Percentiles rank a stretch among this genome's conserved stretches.
These are phyloP conservation scores for Thaumetopoea pityocampa DNA, from an alignment of 1,140 invertebrate genomes.

Conservation along the genomic window DNA sequence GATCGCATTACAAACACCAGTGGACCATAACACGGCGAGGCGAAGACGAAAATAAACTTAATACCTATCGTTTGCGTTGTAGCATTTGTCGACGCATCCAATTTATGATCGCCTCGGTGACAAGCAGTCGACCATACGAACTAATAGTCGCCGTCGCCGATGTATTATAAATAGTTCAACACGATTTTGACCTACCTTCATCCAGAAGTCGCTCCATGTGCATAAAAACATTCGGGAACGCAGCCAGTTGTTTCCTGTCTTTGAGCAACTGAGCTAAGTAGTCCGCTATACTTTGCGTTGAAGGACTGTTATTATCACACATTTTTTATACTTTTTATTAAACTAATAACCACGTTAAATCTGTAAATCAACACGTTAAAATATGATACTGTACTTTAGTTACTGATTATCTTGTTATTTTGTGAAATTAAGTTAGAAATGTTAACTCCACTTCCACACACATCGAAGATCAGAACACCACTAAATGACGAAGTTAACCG, in stretches of 20 bases:
- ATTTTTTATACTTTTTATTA: constrained; percentile 77
- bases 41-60: constrained; percentile 75
- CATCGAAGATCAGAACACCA: constrained; percentile 73
- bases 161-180: constrained; percentile 33
- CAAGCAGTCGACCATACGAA: constrained; percentile 34
- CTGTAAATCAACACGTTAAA: constrained; percentile 58
- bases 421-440: constrained; percentile 74
- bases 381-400: constrained; percentile 67
- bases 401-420: constrained; percentile 68
- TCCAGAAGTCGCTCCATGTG: constrained; percentile 99
- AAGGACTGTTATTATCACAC: constrained; percentile 85
- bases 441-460: constrained; percentile 75
- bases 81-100: constrained; percentile 65
- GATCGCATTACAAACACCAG: constrained; percentile 72
- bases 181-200: constrained; percentile 89
- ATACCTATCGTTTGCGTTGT: constrained; percentile 69
- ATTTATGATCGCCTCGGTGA: constrained; percentile 60
- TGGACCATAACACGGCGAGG: constrained; percentile 72
- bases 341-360: constrained; percentile 69
- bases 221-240: constrained; percentile 99
- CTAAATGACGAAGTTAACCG: constrained; percentile 73
- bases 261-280: constrained; percentile 99
- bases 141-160: constrained; percentile 23
- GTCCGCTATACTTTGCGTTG: constrained; percentile 97
- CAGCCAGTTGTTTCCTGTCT: constrained; percentile 99